Evolutionary conservation across 2,888 invertebrate species (phyloP), one percentile per base, ranked within the genome.

Genomic region (Melieria omissa): DNA sequence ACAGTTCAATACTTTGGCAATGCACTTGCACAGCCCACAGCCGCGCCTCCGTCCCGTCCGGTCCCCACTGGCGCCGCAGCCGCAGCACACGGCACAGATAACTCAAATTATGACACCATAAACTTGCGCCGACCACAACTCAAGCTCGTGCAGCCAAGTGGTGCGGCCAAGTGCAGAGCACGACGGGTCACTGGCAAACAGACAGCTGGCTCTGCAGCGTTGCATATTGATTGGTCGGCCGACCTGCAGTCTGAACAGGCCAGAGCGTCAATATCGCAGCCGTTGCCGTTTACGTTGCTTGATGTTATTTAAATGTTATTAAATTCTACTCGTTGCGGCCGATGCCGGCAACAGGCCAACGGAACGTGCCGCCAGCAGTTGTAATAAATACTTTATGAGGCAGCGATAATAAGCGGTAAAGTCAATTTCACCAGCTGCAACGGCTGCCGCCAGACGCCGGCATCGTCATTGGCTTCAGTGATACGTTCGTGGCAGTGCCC

Each of bases 301-400:
- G 49, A 16, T 65, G 12, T 54, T 58, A 46, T 47, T 66, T 44
- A 66, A 58, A 47, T 66, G 29, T 58, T 58, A 44, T 57, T 66
- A 12, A 49, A 49, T 10, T 8, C 12, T 29, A 29, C 12, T 44
- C 12, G 4, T n/a, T 29, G 41, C 16, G 41, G 6, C n/a, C 29
- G 16, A 16, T 58, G 41, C 58, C 16, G 29, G 10, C 10, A 29
- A 58, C 58, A 10, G 41, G 60, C 8, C 44, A 62, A 14, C 12
- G 5, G 46, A 63, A 47, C 62, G 45, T 63, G 47, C 62, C 9
- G 62, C 62, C 16, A 47, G 47, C 47, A 52, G 14, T 8, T 52
- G 52, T 52, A 63, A 52, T 64, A 49, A 64, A 64, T 64, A 64
- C 52, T 64, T 64, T 64, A 64, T 64, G 64, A 52, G 6, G 64